Base-by-base conservation (phyloP, 2,113 vertebrate genomes). In the Passer domesticus region DNA sequence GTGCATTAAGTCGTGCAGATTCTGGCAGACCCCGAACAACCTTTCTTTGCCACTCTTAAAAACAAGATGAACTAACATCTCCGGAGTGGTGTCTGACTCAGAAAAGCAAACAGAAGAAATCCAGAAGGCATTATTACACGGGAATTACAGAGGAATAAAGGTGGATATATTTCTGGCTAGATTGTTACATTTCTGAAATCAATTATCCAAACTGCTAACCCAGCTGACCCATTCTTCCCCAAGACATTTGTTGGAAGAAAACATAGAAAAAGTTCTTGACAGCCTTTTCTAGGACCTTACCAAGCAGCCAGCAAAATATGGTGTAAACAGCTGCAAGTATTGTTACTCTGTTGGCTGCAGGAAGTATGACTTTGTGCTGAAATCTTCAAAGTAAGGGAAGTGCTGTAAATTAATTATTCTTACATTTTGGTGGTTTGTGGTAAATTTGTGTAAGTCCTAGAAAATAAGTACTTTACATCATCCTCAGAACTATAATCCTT, bases 61-160 rank as follows among this genome's bases (percentile, higher is more conserved):
- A 39, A 87, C 64, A 9, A 81, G 73, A 63, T 23, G 47, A 67
- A 95, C 59, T 94, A 96, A 91, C 83, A 94, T 93, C 94, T 79
- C 80, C 75, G 50, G 46, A 89, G 70, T 69, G 39, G 41, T 12
- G 31, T 50, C 53, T 83, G 83, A 55, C 59, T 86, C 93, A 95
- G 89, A 41, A 97, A 98, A 91, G 59, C 39, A 96, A 97, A 96
- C 39, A 59, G 63, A 92, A 46, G 76, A 95, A 96, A 97, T 46
- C 7, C 87, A 90, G 50, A 88, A 92, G 35, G 37, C 0, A 2
- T 25, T 56, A 49, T 64, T 80, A 70, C 24, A 47, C 13, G 13
- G 9, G n/a, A 63, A n/a, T n/a, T 44, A 85, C 1, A 53, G 50
- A 10, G 43, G 21, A 93, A 70, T 52, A 83, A 95, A 91, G 53